These are phyloP conservation scores for Volucella inflata DNA, from an alignment of 2,888 invertebrate genomes.

Conservation along the genomic window DNA sequence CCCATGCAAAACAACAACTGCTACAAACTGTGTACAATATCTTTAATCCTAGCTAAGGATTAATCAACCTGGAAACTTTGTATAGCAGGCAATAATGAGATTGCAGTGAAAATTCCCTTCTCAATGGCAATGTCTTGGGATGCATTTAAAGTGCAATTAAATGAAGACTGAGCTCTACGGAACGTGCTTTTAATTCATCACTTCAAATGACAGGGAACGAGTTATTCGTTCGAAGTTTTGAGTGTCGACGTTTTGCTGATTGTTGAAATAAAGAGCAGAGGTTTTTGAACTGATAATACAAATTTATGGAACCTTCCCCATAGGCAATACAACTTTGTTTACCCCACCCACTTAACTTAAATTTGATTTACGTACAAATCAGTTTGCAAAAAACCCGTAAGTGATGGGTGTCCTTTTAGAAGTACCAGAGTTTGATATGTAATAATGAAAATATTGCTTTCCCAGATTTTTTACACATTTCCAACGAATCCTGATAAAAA, in stretches of 20 bases:
- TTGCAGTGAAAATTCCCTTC: constrained; percentile 40
- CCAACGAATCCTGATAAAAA: too few species aligned
- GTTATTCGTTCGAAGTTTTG: not conserved
- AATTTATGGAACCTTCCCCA: too few species aligned
- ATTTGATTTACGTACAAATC: too few species aligned
- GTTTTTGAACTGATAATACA: too few species aligned
- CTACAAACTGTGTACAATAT: constrained; percentile 34
- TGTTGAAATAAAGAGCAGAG: not conserved
- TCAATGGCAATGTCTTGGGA: constrained; percentile 39
- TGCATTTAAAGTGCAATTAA: constrained; percentile 53
- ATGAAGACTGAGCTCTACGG: constrained; percentile 18
- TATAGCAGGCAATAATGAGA: constrained; percentile 57
- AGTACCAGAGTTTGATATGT: too few species aligned
- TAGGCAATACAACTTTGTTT: too few species aligned
- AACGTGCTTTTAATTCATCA: constrained; percentile 28
- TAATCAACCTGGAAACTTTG: constrained; percentile 62
- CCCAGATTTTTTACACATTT: too few species aligned
- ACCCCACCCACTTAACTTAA: too few species aligned
- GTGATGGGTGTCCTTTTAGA: too few species aligned
- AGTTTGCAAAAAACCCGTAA: too few species aligned
- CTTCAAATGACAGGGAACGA: not conserved
- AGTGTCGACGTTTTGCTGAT: constrained; percentile 7
- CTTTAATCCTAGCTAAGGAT: constrained; percentile 59
- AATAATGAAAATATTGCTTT: too few species aligned
- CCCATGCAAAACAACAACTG: constrained; percentile 40